Percentiles rank a stretch among this genome's conserved stretches.
Conservation (phyloP, 2,797 vertebrate genomes). For the Macrochelys suwanniensis region DNA sequence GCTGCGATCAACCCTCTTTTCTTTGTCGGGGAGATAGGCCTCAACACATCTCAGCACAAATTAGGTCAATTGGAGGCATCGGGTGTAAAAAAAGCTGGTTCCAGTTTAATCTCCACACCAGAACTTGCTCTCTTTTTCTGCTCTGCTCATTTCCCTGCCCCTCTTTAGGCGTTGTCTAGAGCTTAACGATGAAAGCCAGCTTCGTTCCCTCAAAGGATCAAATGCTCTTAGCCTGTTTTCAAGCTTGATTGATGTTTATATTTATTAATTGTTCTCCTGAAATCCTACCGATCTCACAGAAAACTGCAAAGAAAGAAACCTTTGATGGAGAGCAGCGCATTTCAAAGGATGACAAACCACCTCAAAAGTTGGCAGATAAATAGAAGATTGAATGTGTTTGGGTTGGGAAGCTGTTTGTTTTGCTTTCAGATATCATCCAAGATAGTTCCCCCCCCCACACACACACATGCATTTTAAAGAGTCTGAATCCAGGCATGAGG, state of each 20-base stretch:
- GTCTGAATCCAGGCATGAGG: neutral
- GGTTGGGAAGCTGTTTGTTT: neutral
- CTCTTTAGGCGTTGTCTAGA: constrained; percentile 34
- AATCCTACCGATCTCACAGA: constrained; percentile 70
- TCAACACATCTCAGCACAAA: neutral
- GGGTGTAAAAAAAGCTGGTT: neutral
- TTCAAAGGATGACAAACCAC: constrained; percentile 64
- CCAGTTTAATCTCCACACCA: accelerated
- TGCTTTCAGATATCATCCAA: neutral
- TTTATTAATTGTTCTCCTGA: constrained; percentile 73
- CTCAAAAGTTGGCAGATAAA: constrained; percentile 43
- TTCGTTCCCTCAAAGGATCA: constrained; percentile 43
- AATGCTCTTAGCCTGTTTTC: constrained; percentile 47
- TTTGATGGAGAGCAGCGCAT: constrained; percentile 61
- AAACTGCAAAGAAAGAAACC: constrained; percentile 52
- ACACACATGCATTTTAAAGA: neutral
- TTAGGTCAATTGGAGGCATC: neutral
- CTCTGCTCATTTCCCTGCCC: neutral
- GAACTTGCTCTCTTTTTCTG: neutral
- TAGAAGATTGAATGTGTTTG: constrained; percentile 14
- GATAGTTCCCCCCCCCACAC: neutral
- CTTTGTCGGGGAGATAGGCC: neutral
- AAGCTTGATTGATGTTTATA: constrained; percentile 64
- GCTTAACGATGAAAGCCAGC: constrained; percentile 43
- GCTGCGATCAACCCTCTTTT: neutral